Conservation (phyloP, 2,888 invertebrate species). For the Drosophila incognita region DNA sequence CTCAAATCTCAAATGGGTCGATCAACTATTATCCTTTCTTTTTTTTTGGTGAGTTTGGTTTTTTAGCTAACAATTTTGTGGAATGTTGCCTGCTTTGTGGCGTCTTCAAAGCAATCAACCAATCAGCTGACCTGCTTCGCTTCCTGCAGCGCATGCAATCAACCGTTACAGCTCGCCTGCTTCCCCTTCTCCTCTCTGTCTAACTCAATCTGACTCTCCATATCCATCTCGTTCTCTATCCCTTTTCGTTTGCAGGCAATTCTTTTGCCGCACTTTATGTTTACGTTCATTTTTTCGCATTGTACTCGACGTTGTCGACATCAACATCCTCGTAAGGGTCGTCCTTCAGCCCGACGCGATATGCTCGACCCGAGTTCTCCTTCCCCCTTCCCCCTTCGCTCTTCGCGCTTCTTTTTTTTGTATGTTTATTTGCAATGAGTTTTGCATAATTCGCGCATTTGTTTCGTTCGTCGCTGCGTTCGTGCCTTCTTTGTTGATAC, state of each 20-base stretch:
- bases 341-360: constrained; percentile 29
- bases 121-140: constrained; percentile 75
- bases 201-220: constrained; percentile 4
- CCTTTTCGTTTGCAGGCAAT: constrained; percentile 47
- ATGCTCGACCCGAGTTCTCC: constrained; percentile 5
- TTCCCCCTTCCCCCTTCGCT: constrained; percentile 1
- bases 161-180: constrained; percentile 57
- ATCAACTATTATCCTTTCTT: neutral
- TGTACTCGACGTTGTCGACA: constrained; percentile 70
- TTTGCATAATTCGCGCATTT: constrained; percentile 81
- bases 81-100: constrained; percentile 44
- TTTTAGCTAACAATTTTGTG: constrained; percentile 25
- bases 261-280: constrained; percentile 72
- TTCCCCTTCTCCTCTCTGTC: neutral
- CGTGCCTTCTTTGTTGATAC: constrained; percentile 33
- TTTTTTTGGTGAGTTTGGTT: neutral
- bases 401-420: constrained; percentile 33
- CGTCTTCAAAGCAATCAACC: constrained; percentile 72
- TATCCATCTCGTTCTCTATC: constrained; percentile 20
- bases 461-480: constrained; percentile 60
- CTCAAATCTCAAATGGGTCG: constrained; percentile 23
- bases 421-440: constrained; percentile 76
- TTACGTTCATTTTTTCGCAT: constrained; percentile 74
- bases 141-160: constrained; percentile 69
- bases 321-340: constrained; percentile 77